Evolutionary conservation across 2,113 vertebrate species (phyloP).

Genomic region (Chunga burmeisteri): DNA sequence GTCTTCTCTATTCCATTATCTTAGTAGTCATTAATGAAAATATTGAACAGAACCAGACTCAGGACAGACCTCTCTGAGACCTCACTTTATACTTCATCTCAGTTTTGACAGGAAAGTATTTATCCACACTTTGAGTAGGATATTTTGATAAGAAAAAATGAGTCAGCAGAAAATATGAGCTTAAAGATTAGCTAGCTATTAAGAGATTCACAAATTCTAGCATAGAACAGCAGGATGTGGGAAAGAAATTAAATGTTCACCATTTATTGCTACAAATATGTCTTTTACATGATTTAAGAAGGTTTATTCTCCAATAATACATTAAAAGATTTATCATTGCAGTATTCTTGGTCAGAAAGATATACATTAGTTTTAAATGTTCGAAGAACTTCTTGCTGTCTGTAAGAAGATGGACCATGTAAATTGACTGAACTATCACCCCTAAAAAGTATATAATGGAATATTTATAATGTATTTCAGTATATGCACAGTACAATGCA

Average conservation of each 20-base stretch:
- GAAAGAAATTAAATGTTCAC: neutral
- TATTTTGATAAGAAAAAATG: neutral
- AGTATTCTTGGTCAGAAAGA: neutral
- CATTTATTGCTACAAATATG: neutral
- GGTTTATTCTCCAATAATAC: neutral
- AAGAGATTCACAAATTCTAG: neutral
- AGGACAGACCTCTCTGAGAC: neutral
- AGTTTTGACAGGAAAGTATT: neutral
- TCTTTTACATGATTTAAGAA: neutral
- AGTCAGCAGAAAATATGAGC: neutral
- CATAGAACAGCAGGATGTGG: neutral
- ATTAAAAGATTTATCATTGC: neutral
- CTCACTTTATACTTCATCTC: neutral
- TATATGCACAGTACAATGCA: neutral
- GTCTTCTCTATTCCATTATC: neutral
- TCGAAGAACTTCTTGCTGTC: neutral
- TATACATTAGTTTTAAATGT: neutral
- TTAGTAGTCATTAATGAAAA: neutral
- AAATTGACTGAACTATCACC: neutral
- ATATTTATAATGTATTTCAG: neutral
- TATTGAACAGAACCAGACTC: neutral
- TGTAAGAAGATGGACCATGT: neutral
- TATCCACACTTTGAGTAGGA: neutral
- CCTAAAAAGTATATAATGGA: neutral
- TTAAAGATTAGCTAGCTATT: neutral